phyloP scores from a whole-genome alignment of 2,797 vertebrate genomes.

The Mionectes olivaceus region DNA sequence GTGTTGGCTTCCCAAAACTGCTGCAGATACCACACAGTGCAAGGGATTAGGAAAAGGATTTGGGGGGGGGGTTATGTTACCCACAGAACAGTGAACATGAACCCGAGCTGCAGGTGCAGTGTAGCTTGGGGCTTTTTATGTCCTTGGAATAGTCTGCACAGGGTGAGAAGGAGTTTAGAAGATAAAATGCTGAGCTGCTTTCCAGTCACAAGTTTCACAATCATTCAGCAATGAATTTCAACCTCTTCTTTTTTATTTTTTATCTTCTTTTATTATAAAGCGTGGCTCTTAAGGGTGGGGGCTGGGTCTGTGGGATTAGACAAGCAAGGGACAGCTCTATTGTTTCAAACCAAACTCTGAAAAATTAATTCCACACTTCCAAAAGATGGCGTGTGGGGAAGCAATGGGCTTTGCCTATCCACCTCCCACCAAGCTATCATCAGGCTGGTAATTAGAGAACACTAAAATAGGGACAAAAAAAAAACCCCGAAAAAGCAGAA shows the following conservation, averaged over 20 bases:
- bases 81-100: not conserved
- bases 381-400: not conserved
- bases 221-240: not conserved
- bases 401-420: not conserved
- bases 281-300: not conserved
- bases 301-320: not conserved
- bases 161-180: not conserved
- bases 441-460: conserved; percentile 69
- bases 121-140: not conserved
- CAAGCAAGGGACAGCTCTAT: not conserved
- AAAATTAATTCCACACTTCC: conserved; percentile 16
- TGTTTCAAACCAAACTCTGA: not conserved
- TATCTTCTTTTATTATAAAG: not conserved
- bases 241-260: not conserved
- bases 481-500: not conserved
- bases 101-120: not conserved
- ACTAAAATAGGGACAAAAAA: not conserved
- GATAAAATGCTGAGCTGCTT: not conserved
- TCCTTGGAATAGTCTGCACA: not conserved
- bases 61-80: not conserved
- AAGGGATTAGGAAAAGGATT: conserved; percentile 5
- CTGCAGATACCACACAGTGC: not conserved
- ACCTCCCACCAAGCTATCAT: not conserved
- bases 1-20: not conserved
- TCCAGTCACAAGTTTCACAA: conserved; percentile 24